Percentiles rank a stretch among this genome's conserved stretches.
Evolutionary conservation across 2,797 vertebrate genomes (phyloP).

Genomic region (Acipenser oxyrinchus): DNA sequence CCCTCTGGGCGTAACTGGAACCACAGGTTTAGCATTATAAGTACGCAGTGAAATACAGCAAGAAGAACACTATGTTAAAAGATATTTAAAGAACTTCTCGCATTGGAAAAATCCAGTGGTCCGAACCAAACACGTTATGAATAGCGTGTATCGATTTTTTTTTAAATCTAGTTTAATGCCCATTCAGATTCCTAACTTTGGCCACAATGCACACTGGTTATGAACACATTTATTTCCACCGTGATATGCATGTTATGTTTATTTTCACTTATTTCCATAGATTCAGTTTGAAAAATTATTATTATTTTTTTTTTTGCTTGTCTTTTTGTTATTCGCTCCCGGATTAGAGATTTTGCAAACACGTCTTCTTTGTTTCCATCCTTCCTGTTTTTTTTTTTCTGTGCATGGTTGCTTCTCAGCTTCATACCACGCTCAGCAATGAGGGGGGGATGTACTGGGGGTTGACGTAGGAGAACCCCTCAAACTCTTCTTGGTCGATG

Average conservation of each 20-base stretch:
- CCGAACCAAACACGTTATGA: neutral
- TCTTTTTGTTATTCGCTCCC: neutral
- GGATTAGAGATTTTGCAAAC: neutral
- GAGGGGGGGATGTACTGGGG: slow-evolving; percentile 80
- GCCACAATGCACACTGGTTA: slow-evolving; percentile 4
- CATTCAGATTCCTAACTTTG: slow-evolving; percentile 6
- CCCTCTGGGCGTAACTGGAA: neutral
- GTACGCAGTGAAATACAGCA: neutral
- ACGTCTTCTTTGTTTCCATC: neutral
- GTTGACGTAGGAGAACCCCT: slow-evolving; percentile 92
- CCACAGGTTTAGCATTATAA: neutral
- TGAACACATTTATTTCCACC: neutral
- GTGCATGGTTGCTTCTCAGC: slow-evolving; percentile 14
- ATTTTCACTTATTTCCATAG: too few relatives aligned
- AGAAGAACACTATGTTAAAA: neutral
- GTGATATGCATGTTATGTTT: neutral
- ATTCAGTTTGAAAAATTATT: neutral
- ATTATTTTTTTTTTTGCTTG: neutral
- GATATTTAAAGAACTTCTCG: neutral
- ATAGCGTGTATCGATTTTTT: slow-evolving; percentile 8
- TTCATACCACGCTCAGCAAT: slow-evolving; percentile 78
- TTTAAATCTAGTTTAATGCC: slow-evolving; percentile 3
- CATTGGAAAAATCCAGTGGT: neutral
- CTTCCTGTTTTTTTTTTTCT: neutral
- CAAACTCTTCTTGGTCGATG: slow-evolving; percentile 95